phyloP scores from a whole-genome alignment of 2,113 vertebrate genomes.

The Callipepla squamata region DNA sequence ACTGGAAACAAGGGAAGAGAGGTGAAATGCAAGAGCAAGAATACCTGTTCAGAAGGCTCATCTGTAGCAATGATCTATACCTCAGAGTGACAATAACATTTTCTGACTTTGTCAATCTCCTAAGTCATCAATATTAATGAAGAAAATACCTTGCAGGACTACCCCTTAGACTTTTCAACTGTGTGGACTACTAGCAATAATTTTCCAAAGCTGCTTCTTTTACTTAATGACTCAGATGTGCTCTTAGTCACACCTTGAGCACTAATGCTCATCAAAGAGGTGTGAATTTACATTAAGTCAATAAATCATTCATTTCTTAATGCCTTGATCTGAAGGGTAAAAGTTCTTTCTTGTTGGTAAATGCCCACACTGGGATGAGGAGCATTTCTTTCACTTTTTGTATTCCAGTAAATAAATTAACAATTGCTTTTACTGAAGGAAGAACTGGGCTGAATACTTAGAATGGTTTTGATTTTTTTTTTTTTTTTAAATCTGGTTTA shows the following conservation, averaged over 20 bases:
- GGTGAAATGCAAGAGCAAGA: neutral
- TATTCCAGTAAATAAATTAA: neutral
- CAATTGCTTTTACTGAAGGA: neutral
- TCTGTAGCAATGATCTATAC: rapidly evolving
- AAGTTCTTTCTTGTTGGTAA: neutral
- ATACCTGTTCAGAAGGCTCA: neutral
- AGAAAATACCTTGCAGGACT: neutral
- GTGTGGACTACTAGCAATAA: neutral
- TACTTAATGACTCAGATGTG: neutral
- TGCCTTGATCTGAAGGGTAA: neutral
- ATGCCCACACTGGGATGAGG: neutral
- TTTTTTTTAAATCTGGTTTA: neutral
- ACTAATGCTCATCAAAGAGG: neutral
- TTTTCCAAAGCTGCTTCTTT: neutral
- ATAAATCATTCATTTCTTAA: neutral
- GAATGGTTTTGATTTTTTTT: neutral
- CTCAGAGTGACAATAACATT: neutral
- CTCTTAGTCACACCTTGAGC: neutral
- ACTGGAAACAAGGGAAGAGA: neutral
- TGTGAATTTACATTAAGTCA: neutral
- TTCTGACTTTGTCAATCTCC: neutral
- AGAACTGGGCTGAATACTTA: neutral
- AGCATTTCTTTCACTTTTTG: neutral
- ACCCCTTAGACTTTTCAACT: neutral
- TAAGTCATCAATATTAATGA: rapidly evolving